Conservation (phyloP, 2,888 invertebrate genomes). For the Herminia tarsipennalis region DNA sequence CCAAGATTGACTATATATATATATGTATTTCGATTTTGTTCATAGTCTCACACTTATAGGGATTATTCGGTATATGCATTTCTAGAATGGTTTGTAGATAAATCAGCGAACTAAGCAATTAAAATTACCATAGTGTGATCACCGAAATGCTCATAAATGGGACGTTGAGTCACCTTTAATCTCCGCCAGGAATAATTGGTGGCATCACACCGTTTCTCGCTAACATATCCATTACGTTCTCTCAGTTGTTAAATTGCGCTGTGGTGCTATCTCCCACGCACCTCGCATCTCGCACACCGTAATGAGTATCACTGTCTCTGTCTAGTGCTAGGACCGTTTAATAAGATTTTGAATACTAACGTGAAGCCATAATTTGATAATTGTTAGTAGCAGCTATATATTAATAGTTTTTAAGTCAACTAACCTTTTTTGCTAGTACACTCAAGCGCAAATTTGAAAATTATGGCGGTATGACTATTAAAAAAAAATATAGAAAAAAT, state of each 20-base stretch:
- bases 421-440: neutral
- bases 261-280: neutral
- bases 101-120: neutral
- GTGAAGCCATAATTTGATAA: too few relatives aligned
- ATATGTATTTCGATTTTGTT: neutral
- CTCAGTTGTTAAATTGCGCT: constrained; percentile 10
- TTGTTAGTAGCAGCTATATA: too few relatives aligned
- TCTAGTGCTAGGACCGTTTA: neutral
- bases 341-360: too few relatives aligned
- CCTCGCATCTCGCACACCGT: neutral
- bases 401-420: too few relatives aligned
- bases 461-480: too few relatives aligned
- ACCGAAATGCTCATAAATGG: too few relatives aligned
- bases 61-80: neutral
- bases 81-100: neutral
- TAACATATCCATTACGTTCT: constrained; percentile 2
- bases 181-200: neutral
- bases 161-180: neutral
- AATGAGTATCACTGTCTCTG: neutral
- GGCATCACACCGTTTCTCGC: neutral
- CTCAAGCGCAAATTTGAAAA: neutral
- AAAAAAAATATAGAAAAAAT: too few relatives aligned
- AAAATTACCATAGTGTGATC: neutral
- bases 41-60: neutral
- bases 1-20: too few relatives aligned